Conservation (phyloP, 2,113 vertebrate species). For the Perca fluviatilis region DNA sequence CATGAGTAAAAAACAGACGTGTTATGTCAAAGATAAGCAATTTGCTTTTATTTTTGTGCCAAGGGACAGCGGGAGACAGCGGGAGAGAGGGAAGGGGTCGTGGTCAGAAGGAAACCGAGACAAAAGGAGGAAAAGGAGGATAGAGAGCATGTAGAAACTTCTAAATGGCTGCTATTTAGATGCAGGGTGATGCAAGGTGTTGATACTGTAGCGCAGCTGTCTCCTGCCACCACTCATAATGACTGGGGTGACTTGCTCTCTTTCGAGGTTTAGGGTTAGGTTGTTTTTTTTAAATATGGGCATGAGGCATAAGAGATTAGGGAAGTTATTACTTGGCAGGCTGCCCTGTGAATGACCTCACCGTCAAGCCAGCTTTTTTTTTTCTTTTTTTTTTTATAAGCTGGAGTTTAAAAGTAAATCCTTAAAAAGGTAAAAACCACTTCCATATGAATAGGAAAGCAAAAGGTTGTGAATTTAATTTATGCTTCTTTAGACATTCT, state of each 20-base stretch:
- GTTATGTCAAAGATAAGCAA: constrained; percentile 59
- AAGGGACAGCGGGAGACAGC: background rate
- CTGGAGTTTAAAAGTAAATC: constrained; percentile 40
- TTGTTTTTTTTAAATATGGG: constrained; percentile 43
- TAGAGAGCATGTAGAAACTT: constrained; percentile 1
- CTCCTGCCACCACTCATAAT: constrained; percentile 23
- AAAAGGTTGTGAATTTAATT: constrained; percentile 19
- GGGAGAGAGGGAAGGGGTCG: background rate
- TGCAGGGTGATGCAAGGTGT: constrained; percentile 46
- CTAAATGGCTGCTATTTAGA: constrained; percentile 36
- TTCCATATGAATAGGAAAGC: constrained; percentile 31
- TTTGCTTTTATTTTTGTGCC: constrained; percentile 53
- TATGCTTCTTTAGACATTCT: constrained; percentile 44
- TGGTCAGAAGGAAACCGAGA: background rate
- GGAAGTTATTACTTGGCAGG: constrained; percentile 65
- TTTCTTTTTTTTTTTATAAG: constrained; percentile 34
- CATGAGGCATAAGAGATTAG: constrained; percentile 50
- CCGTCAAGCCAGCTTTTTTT: constrained; percentile 35
- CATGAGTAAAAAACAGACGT: constrained; percentile 56
- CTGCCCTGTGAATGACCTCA: constrained; percentile 48
- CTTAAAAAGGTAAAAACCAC: constrained; percentile 4
- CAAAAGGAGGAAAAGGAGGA: constrained; percentile 1
- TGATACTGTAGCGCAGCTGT: constrained; percentile 43
- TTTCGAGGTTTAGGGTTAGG: background rate
- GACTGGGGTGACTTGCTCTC: constrained; percentile 31